phyloP scores from a whole-genome alignment of 2,113 vertebrate genomes.

The Narcine bancroftii region DNA sequence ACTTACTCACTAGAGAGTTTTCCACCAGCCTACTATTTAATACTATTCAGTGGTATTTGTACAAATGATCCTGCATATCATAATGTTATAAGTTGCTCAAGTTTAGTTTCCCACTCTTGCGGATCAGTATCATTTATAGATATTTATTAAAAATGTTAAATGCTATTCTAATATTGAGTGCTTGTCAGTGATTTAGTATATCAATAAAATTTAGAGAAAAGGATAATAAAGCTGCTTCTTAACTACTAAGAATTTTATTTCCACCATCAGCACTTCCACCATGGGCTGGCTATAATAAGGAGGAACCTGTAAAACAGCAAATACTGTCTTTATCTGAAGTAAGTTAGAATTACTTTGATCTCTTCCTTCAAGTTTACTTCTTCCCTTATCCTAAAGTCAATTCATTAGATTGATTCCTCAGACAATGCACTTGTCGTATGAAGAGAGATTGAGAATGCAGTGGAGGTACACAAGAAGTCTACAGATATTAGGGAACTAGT shows the following conservation, averaged over 20 bases:
- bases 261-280: constrained; percentile 35
- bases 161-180: constrained; percentile 30
- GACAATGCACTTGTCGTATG: no score
- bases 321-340: constrained; percentile 37
- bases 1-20: no score
- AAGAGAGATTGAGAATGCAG: no score
- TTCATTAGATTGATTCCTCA: no score
- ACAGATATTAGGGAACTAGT: no score
- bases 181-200: constrained; percentile 51
- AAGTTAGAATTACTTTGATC: constrained; percentile 7
- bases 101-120: neutral
- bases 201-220: constrained; percentile 46
- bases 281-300: constrained; percentile 38
- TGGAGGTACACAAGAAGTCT: no score
- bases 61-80: no score
- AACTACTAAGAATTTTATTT: constrained; percentile 22
- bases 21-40: no score
- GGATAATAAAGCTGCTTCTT: constrained; percentile 41
- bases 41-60: no score
- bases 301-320: constrained; percentile 37
- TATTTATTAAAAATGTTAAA: neutral
- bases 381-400: neutral
- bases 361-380: neutral
- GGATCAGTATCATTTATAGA: neutral
- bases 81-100: neutral